These are phyloP conservation scores for Drosophila vallismaia DNA, from an alignment of 2,888 invertebrate genomes.

Conservation along the genomic window DNA sequence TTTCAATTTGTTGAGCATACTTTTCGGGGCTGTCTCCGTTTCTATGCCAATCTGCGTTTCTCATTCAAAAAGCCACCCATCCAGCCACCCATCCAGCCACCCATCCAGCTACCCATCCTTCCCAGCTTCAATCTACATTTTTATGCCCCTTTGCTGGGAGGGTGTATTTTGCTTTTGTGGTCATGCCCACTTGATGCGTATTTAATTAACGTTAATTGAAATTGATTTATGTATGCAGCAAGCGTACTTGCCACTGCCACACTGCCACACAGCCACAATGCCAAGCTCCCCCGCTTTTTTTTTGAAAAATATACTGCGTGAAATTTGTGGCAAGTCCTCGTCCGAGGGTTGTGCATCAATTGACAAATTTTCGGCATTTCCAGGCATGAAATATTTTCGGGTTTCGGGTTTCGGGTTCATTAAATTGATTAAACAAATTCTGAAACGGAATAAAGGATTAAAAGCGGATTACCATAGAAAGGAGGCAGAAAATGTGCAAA, in stretches of 20 bases:
- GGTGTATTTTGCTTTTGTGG: conserved; percentile 65
- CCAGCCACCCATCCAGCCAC: not conserved
- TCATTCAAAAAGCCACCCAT: not conserved
- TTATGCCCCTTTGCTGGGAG: conserved; percentile 13
- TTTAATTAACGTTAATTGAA: conserved; percentile 83
- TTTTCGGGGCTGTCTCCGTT: conserved; percentile 59
- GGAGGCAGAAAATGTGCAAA: no score
- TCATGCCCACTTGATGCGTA: conserved; percentile 81
- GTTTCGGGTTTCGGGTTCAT: conserved; percentile 44
- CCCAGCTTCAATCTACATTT: conserved; percentile 28
- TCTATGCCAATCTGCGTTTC: conserved; percentile 31
- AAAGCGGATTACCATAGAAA: no score
- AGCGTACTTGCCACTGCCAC: conserved; percentile 50
- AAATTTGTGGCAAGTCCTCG: conserved; percentile 61
- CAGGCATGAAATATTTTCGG: conserved; percentile 51
- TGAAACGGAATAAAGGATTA: not conserved
- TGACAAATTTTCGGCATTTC: conserved; percentile 54
- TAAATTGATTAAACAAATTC: conserved; percentile 62
- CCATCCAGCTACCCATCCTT: not conserved
- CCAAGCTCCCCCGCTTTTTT: not conserved
- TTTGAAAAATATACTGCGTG: conserved; percentile 56
- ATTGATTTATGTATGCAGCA: conserved; percentile 80
- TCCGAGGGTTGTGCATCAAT: conserved; percentile 17
- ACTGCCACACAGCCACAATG: not conserved
- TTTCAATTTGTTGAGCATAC: conserved; percentile 63